Conservation (phyloP, 1,140 invertebrate species). For the Diabrotica virgifera region DNA sequence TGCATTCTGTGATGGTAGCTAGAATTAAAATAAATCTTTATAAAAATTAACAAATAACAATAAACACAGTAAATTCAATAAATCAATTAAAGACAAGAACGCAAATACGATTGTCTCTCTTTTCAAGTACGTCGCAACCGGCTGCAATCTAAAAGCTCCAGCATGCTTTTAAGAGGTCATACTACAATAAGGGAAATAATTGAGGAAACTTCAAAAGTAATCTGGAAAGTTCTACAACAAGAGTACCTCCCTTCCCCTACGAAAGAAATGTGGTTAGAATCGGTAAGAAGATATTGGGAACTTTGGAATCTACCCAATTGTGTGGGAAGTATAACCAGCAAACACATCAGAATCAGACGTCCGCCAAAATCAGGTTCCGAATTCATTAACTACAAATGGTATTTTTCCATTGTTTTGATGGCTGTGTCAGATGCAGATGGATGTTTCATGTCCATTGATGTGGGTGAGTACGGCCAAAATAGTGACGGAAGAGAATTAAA, state of each 20-base stretch:
- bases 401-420: conserved; percentile 41
- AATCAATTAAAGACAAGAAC: neutral
- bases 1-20: conserved; percentile 11
- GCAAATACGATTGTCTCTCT: conserved; percentile 10
- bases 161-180: conserved; percentile 20
- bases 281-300: conserved; percentile 23
- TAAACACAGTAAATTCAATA: neutral
- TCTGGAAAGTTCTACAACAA: conserved; percentile 37
- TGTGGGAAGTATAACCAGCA: conserved; percentile 34
- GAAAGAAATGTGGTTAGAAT: conserved; percentile 30
- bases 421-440: conserved; percentile 34
- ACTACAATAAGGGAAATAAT: conserved; percentile 34
- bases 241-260: conserved; percentile 31
- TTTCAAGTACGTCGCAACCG: conserved; percentile 19
- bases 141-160: conserved; percentile 11
- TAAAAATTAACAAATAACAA: neutral
- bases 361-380: conserved; percentile 27
- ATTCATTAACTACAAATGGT: conserved; percentile 36
- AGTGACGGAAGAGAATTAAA: conserved; percentile 6
- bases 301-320: conserved; percentile 22
- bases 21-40: conserved; percentile 4
- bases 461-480: conserved; percentile 17
- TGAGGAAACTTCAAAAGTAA: conserved; percentile 30
- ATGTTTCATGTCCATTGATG: conserved; percentile 12
- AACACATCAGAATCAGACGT: conserved; percentile 16